These are phyloP conservation scores for Pseudachorutes palmiensis DNA, from an alignment of 1,140 invertebrate genomes.

Conservation along the genomic window DNA sequence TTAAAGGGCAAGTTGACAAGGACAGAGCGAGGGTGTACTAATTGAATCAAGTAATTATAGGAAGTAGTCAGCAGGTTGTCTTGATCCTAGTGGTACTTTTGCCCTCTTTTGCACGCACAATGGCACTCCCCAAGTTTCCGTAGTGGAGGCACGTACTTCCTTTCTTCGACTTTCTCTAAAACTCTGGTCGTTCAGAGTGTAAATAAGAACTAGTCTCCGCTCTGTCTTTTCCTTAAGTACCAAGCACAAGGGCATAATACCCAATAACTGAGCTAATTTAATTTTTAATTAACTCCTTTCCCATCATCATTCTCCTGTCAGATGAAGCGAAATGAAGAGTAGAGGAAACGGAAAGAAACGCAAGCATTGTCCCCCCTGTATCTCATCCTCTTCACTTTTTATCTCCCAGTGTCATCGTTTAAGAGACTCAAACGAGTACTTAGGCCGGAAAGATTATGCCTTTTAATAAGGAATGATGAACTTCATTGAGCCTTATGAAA, in stretches of 20 bases:
- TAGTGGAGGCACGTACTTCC: background rate
- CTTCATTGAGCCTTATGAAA: background rate
- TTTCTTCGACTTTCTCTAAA: background rate
- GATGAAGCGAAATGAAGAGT: background rate
- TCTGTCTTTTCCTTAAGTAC: too few relatives aligned
- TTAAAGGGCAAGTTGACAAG: background rate
- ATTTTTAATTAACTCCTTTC: conserved; percentile 6
- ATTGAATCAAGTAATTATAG: conserved; percentile 11
- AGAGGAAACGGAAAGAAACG: background rate
- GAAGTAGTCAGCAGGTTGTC: background rate
- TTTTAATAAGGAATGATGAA: conserved; percentile 2
- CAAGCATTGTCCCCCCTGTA: background rate
- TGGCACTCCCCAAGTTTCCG: background rate
- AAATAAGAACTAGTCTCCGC: too few relatives aligned
- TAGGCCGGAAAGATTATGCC: background rate
- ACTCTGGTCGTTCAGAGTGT: too few relatives aligned
- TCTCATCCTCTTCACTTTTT: background rate
- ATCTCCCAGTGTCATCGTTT: background rate
- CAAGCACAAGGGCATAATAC: background rate
- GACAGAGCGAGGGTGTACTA: background rate
- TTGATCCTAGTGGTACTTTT: background rate
- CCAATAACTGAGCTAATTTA: conserved; percentile 7
- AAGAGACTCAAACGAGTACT: background rate
- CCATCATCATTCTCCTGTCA: background rate
- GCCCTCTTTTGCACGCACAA: background rate